Base-by-base conservation (phyloP, 2,888 invertebrate genomes). In the Eupithecia exiguata region DNA sequence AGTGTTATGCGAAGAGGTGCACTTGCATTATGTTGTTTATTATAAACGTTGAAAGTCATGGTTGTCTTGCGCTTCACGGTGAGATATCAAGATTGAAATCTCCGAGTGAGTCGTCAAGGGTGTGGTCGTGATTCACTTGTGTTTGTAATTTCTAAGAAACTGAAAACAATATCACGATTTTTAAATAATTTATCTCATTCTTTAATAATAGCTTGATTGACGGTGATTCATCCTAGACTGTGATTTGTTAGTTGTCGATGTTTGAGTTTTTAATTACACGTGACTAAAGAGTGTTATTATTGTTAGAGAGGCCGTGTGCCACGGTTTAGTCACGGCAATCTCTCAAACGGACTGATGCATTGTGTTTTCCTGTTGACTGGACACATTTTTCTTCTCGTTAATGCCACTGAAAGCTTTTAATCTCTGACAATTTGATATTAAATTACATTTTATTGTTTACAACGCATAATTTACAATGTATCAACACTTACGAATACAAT, bases 201-300 rank as follows among this genome's bases (percentile, higher is more conserved):
- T 79, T 80, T 87, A 90, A 90, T 90, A 88, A 90, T 88, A 89
- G 87, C 88, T 91, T 93, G 92, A 93, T 93, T 92, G 93, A 90
- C 87, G 84, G 87, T 92, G 91, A 92, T 91, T 93, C 91, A 92
- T 91, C 85, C 86, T 76, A 80, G 82, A 80, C 84, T 82, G 84
- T 89, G 88, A 92, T 92, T 92, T 91, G 92, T 92, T 90, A 87
- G 87, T 89, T 89, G 92, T 92, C 92, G 91, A 91, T 91, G 88
- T 90, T 93, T 92, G 90, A 93, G 90, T 91, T 93, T 93, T 92
- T 93, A 94, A 93, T 93, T 93, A 91, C 82, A 91, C 91, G 89
- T 89, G 91, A 91, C 92, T 90, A 92, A 92, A 92, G 88, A 87
- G 83, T 87, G 88, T 89, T 90, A 91, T 93, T 91, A 91, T 89